Base-by-base conservation (phyloP, 2,797 vertebrate genomes). In the Masticophis lateralis region DNA sequence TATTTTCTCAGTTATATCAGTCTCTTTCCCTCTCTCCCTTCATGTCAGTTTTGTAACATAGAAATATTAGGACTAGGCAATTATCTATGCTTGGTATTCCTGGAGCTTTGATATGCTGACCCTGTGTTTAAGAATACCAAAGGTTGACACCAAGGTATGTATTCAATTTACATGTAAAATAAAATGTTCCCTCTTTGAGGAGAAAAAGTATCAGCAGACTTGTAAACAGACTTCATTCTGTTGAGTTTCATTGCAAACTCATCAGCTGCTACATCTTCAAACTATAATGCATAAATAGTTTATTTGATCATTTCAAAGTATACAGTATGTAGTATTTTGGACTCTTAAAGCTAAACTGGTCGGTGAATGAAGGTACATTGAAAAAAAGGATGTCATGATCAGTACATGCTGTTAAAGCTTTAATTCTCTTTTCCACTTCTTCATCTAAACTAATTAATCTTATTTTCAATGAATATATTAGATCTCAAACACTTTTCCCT, bases 361-460 rank as follows among this genome's bases (percentile, higher is more conserved):
- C 91, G 90, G 61, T 27, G 93, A 91, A 91, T 94, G 94, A 94
- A 94, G 59, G 37, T 43, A 16, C n/a, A 32, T 12, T 61, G 28
- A 87, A 10, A 90, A 43, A 89, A 13, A 79, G 32, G 10, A 88
- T 79, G 10, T 88, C 74, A 22, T 83, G 11, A 18, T 61, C 37
- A 93, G 59, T 91, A 8, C 83, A 1, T 89, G 51, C 25, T 43
- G n/a, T 25, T 51, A 63, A 3, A 53, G 12, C 90, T 96, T 95
- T 94, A 91, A 94, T 96, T 96, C 94, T 96, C 95, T 63, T 83
- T 91, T 51, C 1, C 37, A 12, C 16, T 63, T 91, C 66, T 11
- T 92, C 66, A 89, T 56, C 91, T 89, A 94, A 94, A 63, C 28
- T 61, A 94, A 94, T 5, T 89, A 20, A 83, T 95, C 87, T 91